phyloP scores from a whole-genome alignment of 2,888 invertebrate genomes.

The Corythucha ciliata region DNA sequence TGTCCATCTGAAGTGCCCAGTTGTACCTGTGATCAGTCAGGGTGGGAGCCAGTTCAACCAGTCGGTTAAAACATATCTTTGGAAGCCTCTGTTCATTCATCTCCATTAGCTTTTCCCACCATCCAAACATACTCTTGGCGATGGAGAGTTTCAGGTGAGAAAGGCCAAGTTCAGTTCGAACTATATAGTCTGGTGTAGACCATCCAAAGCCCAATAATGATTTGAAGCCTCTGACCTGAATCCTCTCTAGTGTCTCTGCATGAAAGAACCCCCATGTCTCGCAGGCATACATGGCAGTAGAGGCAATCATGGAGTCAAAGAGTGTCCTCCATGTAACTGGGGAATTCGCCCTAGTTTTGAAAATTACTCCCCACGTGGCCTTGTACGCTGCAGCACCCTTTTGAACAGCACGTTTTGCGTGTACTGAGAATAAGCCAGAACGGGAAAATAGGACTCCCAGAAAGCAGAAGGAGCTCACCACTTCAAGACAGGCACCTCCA shows the following conservation, averaged over 20 bases:
- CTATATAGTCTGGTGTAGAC: background rate
- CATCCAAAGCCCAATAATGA: background rate
- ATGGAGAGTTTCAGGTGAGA: background rate
- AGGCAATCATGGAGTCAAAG: too few relatives aligned
- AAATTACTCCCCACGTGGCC: too few relatives aligned
- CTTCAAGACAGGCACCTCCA: slow-evolving; percentile 1
- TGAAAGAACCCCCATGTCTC: too few relatives aligned
- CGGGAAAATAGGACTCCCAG: background rate
- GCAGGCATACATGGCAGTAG: too few relatives aligned
- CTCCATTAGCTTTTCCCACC: background rate
- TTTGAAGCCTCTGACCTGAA: too few relatives aligned
- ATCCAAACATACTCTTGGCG: slow-evolving; percentile 5
- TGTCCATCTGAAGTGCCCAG: background rate
- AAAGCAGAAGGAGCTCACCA: background rate
- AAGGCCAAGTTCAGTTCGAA: background rate
- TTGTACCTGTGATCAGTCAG: background rate
- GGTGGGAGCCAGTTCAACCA: background rate
- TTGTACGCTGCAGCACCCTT: too few relatives aligned
- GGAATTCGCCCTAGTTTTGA: too few relatives aligned
- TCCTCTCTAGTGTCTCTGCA: too few relatives aligned
- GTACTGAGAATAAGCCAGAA: too few relatives aligned
- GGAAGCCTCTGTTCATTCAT: background rate
- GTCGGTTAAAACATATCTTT: slow-evolving; percentile 1
- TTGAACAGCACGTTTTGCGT: too few relatives aligned
- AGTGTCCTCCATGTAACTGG: too few relatives aligned